These are phyloP conservation scores for Genyomyrus donnyi DNA, from an alignment of 2,113 vertebrate genomes.

Conservation along the genomic window DNA sequence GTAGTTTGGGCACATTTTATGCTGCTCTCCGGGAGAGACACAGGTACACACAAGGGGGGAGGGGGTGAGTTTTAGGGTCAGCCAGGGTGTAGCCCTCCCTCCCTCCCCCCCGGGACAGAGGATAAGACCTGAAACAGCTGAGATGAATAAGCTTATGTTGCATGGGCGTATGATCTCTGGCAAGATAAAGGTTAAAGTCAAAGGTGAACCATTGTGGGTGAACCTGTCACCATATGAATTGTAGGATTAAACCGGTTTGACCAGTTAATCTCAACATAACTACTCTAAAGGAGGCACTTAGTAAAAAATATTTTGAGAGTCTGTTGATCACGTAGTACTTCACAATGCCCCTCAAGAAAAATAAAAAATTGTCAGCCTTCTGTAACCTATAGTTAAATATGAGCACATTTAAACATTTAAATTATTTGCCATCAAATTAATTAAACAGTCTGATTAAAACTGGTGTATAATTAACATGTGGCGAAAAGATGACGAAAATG, in stretches of 20 bases:
- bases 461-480: background rate
- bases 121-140: background rate
- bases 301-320: background rate
- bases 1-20: background rate
- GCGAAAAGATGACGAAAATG: background rate
- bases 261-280: background rate
- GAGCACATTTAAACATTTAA: background rate
- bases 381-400: background rate
- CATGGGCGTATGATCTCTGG: background rate
- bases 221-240: background rate
- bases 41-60: background rate
- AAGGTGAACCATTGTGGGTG: background rate
- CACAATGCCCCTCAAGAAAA: background rate
- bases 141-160: background rate
- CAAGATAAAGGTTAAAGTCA: background rate
- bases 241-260: background rate
- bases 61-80: too few relatives aligned
- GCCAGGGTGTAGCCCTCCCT: background rate
- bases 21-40: background rate
- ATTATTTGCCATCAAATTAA: background rate
- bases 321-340: background rate
- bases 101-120: background rate
- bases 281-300: background rate
- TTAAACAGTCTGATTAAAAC: background rate
- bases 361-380: background rate